Base-by-base conservation (phyloP, 2,113 vertebrate species). In the Hemibagrus wyckioides region DNA sequence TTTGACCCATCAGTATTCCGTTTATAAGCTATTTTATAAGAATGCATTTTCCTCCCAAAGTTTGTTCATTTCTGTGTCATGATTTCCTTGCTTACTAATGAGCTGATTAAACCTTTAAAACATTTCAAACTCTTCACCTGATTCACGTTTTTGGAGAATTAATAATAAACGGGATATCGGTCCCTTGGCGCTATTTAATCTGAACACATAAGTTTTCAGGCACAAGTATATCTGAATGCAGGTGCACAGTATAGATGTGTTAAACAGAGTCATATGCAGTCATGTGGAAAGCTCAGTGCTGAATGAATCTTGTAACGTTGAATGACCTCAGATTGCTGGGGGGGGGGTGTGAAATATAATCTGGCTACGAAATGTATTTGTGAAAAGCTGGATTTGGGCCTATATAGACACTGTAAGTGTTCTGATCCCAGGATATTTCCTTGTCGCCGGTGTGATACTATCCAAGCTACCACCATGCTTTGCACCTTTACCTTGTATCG, bases 171-270 rank as follows among this genome's bases (percentile, higher is more conserved):
- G 90, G 92, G 92, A 92, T 93, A 88, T 65, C 90, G 81, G 90
- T 89, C 95, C 93, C 82, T 91, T 80, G 90, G 94, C 92, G 91
- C 86, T 90, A 86, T 95, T 94, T 95, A 96, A 96, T 96, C 94
- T 89, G 93, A 94, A 94, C 95, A 95, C 94, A 96, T 96, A 95
- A 91, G n/a, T 93, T 93, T 92, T 90, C 89, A 91, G 91, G 94
- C 91, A 91, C 91, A 90, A 83, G 92, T 67, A 84, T 82, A 88
- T 91, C 86, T 95, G 94, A 96, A 95, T 92, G 92, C 89, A 83
- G 90, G 10, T 30, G 76, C 9, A 30, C 25, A 41, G 4, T 52
- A 75, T 75, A 8, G 25, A 13, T 41, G 17, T n/a, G 44, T 76
- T 50, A 48, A 73, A 48, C 4, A 75, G 25, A 41, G 67, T 39